Base-by-base conservation (phyloP, 37 sponge, comb jelly and placozoan species). In the Sycon ciliatum region DNA sequence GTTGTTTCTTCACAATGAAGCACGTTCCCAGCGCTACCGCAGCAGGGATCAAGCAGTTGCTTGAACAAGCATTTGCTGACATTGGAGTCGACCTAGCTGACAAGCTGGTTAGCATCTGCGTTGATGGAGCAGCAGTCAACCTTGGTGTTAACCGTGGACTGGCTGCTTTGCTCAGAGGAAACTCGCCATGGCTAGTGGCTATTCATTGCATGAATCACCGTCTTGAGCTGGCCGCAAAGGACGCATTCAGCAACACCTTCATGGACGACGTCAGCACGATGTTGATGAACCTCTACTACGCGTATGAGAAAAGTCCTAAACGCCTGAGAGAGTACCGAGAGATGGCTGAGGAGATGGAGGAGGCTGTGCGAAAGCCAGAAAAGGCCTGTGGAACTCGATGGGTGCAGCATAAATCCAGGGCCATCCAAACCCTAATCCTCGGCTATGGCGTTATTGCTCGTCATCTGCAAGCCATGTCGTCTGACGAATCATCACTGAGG, bases 61-160 rank as follows among this genome's bases (percentile, higher is more conserved):
- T 66, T 26, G 33, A n/a, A 27, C n/a, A 69, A 26, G 58, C n/a
- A 31, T 63, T 66, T 5, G 28, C 65, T 49, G 31, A 73, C 22
- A 60, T 60, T 11, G 33, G 68, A 32, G 27, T 74, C 29, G 75
- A 74, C 70, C 32, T 36, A 72, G 26, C 32, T 24, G 22, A 36
- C 26, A 69, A 69, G 75, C 32, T 74, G 66, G 67, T 74, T 74
- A 40, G 69, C 36, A 69, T 74, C 26, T 74, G 75, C 36, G 75
- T 74, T 65, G 75, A 74, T 69, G 75, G 75, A 34, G 65, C 75
- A 39, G 75, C 75, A 34, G 75, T 74, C 34, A 74, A 74, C 70
- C 29, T 74, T 29, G 75, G 75, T 37, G 67, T 66, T 74, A 73
- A 32, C 29, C 68, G 35, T 69, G 75, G 75, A 68, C 46, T 74